A percentile compares a stretch with the other conserved stretches of the same genome.
Conservation (phyloP, 30 jellyfish, hydroid and myxozoan species). For the Aurelia aurita region DNA sequence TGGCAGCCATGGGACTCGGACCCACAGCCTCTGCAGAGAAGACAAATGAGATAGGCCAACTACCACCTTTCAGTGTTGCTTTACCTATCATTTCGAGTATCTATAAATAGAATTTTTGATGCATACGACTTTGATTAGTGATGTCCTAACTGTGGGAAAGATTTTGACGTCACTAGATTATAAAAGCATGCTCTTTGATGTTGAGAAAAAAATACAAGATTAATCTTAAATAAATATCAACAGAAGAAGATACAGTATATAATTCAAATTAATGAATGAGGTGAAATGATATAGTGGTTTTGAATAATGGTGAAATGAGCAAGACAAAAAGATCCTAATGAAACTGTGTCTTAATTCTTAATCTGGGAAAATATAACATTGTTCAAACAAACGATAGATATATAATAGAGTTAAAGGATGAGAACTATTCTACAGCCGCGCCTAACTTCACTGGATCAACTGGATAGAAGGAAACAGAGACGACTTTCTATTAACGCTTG, state of each 20-base stretch:
- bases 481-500: too few species aligned
- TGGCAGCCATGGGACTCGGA: too few species aligned
- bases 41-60: too few species aligned
- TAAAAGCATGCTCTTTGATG: neutral
- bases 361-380: constrained; percentile 5
- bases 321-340: neutral
- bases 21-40: too few species aligned
- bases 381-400: constrained; percentile 1
- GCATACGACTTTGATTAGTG: too few species aligned
- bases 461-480: too few species aligned
- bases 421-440: too few species aligned
- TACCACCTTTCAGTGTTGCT: too few species aligned
- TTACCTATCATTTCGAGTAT: too few species aligned
- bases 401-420: neutral
- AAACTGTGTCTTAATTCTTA: neutral
- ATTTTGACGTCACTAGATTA: neutral
- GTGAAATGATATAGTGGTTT: neutral
- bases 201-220: neutral
- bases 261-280: neutral
- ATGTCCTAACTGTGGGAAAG: too few species aligned
- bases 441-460: too few species aligned
- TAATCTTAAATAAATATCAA: neutral
- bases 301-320: neutral
- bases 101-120: too few species aligned
- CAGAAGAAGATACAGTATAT: neutral